A percentile compares a stretch with the other conserved stretches of the same genome.
phyloP scores from a whole-genome alignment of 2,113 vertebrate genomes.

The Turdus rufiventris region DNA sequence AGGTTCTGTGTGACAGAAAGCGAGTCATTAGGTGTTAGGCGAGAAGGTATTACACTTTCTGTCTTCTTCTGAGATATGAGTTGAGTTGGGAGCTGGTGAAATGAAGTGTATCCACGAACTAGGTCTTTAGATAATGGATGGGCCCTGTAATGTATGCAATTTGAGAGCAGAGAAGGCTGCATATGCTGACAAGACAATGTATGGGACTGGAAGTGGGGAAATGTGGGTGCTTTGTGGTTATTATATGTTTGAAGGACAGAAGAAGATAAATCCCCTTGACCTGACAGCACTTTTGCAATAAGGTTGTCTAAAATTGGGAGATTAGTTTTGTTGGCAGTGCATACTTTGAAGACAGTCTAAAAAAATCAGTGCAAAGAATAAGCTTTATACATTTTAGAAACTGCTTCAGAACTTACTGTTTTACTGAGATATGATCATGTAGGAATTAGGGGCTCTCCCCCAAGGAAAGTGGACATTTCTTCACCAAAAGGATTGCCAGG shows the following conservation, averaged over 20 bases:
- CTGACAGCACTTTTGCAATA: constrained; percentile 24
- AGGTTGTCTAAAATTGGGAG: constrained; percentile 33
- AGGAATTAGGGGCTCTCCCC: background rate
- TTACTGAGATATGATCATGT: background rate
- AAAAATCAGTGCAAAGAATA: background rate
- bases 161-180: background rate
- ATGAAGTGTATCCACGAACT: constrained; percentile 34
- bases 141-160: constrained; percentile 41
- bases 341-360: background rate
- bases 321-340: constrained; percentile 24
- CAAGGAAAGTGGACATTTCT: background rate
- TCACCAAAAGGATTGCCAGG: background rate
- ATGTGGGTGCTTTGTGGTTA: constrained; percentile 53
- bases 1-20: constrained; percentile 43
- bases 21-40: constrained; percentile 54
- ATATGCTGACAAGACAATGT: constrained; percentile 47
- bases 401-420: background rate
- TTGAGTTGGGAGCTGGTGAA: constrained; percentile 13
- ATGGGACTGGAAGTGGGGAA: constrained; percentile 39
- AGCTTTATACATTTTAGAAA: background rate
- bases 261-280: constrained; percentile 50
- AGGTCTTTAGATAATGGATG: constrained; percentile 50
- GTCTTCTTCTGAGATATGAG: constrained; percentile 51
- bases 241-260: constrained; percentile 51
- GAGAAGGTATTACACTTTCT: constrained; percentile 41